These are phyloP conservation scores for Hippoglossus stenolepis DNA, from an alignment of 2,113 vertebrate genomes.

Conservation along the genomic window DNA sequence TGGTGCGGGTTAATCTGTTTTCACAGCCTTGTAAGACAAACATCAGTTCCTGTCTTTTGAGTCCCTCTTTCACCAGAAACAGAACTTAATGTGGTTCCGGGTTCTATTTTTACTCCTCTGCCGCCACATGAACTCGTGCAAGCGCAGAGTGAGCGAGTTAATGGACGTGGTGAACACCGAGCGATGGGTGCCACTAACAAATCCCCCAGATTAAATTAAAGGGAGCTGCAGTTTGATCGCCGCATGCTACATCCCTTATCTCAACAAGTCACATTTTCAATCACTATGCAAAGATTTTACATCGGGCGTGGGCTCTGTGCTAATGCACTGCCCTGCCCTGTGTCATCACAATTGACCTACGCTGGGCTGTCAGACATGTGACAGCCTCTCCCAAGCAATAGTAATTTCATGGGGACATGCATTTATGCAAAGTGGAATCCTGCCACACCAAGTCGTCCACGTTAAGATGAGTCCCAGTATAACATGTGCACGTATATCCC, in stretches of 20 bases:
- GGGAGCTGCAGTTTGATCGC: conserved; percentile 63
- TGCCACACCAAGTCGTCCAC: conserved; percentile 44
- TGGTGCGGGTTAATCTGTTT: not conserved
- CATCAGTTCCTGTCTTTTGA: not conserved
- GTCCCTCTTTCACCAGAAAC: conserved; percentile 9
- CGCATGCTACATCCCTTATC: conserved; percentile 71
- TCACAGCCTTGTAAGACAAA: not conserved
- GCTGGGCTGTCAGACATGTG: conserved; percentile 50
- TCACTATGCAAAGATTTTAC: conserved; percentile 72
- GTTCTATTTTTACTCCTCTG: conserved; percentile 22
- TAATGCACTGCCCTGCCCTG: conserved; percentile 60
- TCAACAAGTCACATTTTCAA: conserved; percentile 78
- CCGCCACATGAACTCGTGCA: conserved; percentile 24
- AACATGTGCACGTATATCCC: conserved; percentile 18
- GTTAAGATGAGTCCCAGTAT: conserved; percentile 27
- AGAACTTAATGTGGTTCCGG: not conserved
- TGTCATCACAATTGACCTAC: conserved; percentile 59
- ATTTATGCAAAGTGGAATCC: conserved; percentile 56
- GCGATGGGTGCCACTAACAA: conserved; percentile 65
- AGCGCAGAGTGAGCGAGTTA: conserved; percentile 67
- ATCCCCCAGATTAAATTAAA: conserved; percentile 69
- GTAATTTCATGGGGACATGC: conserved; percentile 59
- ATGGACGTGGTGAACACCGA: conserved; percentile 60
- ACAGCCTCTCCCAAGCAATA: conserved; percentile 37
- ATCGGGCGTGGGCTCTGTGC: conserved; percentile 39